These are phyloP conservation scores for Neuroscelio doddi DNA, from an alignment of 2,888 invertebrate species.

Conservation along the genomic window DNA sequence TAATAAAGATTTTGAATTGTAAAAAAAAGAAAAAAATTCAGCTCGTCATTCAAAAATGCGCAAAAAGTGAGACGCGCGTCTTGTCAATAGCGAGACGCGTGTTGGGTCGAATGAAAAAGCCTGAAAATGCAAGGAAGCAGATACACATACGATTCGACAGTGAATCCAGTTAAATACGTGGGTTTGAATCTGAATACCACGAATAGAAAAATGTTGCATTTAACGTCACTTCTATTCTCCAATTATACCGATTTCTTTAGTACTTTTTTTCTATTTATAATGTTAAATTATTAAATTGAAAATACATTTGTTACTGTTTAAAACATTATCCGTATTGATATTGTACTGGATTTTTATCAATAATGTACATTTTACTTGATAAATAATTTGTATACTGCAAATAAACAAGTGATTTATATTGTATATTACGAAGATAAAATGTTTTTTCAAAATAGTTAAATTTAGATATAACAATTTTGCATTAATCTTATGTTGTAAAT, in stretches of 20 bases:
- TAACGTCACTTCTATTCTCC: neutral
- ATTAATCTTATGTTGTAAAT: too few relatives aligned
- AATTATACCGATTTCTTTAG: neutral
- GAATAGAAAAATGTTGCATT: slow-evolving; percentile 16
- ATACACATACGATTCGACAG: slow-evolving; percentile 20
- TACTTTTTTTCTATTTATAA: neutral
- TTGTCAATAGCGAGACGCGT: slow-evolving; percentile 17
- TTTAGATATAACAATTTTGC: too few relatives aligned
- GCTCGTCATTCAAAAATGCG: slow-evolving; percentile 26
- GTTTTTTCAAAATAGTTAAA: too few relatives aligned
- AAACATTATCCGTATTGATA: too few relatives aligned
- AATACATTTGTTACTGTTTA: too few relatives aligned
- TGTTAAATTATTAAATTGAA: too few relatives aligned
- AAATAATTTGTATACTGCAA: too few relatives aligned
- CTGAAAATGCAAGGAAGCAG: slow-evolving; percentile 27
- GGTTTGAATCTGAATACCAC: slow-evolving; percentile 8
- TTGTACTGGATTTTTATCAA: too few relatives aligned
- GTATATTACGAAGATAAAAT: too few relatives aligned
- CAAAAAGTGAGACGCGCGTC: slow-evolving; percentile 22
- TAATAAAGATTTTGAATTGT: slow-evolving; percentile 39
- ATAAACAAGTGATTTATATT: too few relatives aligned
- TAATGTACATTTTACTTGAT: too few relatives aligned
- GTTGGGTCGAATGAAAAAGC: slow-evolving; percentile 1
- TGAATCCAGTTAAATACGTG: slow-evolving; percentile 9
- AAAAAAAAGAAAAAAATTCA: slow-evolving; percentile 40